Percentiles rank a stretch among this genome's conserved stretches.
Conservation (phyloP, 2,113 vertebrate genomes). For the Cyanistes caeruleus region DNA sequence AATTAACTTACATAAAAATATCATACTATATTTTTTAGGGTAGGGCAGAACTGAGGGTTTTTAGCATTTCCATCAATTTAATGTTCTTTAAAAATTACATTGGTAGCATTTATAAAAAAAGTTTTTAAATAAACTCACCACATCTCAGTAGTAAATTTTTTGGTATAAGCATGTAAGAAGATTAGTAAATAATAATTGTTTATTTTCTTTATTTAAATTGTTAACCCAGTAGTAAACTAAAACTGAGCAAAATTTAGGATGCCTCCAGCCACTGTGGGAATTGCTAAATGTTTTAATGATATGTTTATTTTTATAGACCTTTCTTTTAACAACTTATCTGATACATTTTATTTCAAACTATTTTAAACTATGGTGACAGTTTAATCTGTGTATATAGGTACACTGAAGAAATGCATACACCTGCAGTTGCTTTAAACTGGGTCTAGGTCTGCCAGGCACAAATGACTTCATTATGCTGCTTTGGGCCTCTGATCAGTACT, state of each 20-base stretch:
- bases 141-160: neutral
- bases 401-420: neutral
- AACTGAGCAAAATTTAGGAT: neutral
- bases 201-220: neutral
- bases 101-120: neutral
- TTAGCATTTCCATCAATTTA: neutral
- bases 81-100: neutral
- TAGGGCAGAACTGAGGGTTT: neutral
- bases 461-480: neutral
- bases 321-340: neutral
- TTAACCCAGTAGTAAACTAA: neutral
- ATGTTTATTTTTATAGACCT: neutral
- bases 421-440: neutral
- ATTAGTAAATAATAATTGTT: neutral
- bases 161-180: neutral
- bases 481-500: neutral
- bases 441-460: neutral
- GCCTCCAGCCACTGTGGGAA: neutral
- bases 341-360: neutral
- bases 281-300: neutral
- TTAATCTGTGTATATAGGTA: neutral
- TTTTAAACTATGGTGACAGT: neutral
- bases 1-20: neutral
- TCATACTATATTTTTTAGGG: neutral
- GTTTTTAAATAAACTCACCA: neutral